These are phyloP conservation scores for Halocaridina rubra DNA, from an alignment of 2,888 invertebrate genomes.

Conservation along the genomic window DNA sequence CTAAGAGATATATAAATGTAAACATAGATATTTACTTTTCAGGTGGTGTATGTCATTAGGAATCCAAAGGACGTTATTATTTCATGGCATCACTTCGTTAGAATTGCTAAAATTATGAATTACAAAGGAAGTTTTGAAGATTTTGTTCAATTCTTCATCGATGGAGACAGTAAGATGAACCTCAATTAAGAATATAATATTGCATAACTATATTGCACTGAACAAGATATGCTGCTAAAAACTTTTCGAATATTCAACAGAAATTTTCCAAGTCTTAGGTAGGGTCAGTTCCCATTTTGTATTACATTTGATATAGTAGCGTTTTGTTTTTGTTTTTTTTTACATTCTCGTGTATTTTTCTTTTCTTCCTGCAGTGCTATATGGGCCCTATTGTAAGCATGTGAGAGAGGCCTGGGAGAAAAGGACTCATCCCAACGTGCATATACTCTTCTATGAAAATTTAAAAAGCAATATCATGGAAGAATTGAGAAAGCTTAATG, in stretches of 20 bases:
- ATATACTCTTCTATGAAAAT: background rate
- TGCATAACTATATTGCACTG: too few relatives aligned
- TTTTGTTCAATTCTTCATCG: background rate
- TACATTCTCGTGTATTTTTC: too few relatives aligned
- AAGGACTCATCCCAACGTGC: background rate
- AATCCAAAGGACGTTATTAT: background rate
- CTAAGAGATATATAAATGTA: too few relatives aligned
- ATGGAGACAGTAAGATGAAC: background rate
- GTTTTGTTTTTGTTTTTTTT: too few relatives aligned
- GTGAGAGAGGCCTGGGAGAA: background rate
- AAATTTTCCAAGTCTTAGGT: too few relatives aligned
- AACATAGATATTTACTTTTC: too few relatives aligned
- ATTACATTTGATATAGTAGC: too few relatives aligned
- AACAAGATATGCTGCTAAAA: too few relatives aligned
- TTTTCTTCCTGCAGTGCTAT: background rate
- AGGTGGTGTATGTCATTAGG: background rate
- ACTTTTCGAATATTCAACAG: too few relatives aligned
- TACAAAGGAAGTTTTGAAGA: background rate
- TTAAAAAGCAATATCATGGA: background rate
- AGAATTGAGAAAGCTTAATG: background rate
- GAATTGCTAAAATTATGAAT: background rate
- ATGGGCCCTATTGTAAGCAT: background rate
- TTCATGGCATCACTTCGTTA: background rate
- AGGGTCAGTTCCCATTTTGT: too few relatives aligned
- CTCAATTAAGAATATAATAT: too few relatives aligned